A percentile compares a stretch with the other conserved stretches of the same genome.
Conservation (phyloP, 2,888 invertebrate species). For the Catocala fraxini region DNA sequence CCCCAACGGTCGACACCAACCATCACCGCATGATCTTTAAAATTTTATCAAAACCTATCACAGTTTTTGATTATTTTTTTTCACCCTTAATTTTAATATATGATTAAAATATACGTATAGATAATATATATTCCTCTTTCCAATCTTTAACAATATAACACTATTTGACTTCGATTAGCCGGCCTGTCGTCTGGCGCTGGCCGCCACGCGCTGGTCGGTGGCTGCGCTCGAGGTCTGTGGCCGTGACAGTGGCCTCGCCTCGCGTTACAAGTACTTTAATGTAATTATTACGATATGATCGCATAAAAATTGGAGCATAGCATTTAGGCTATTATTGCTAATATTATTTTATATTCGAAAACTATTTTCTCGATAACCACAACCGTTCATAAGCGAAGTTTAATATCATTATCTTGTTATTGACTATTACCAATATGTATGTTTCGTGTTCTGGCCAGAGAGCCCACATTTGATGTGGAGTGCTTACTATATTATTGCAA, state of each 20-base stretch:
- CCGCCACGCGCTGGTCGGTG: constrained; percentile 46
- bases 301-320: constrained; percentile 82
- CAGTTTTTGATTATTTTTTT: constrained; percentile 87
- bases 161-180: constrained; percentile 82
- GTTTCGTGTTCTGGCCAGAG: constrained; percentile 65
- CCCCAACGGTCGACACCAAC: constrained; percentile 52
- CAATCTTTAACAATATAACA: constrained; percentile 87
- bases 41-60: constrained; percentile 88
- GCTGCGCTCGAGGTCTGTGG: constrained; percentile 10
- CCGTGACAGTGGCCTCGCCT: constrained; percentile 49
- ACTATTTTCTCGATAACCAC: constrained; percentile 86
- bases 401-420: constrained; percentile 84
- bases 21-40: constrained; percentile 72
- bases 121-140: constrained; percentile 81
- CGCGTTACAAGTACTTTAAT: constrained; percentile 56
- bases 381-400: constrained; percentile 88
- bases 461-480: constrained; percentile 74
- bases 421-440: constrained; percentile 84
- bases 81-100: constrained; percentile 87
- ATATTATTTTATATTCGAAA: constrained; percentile 84
- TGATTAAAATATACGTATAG: constrained; percentile 87
- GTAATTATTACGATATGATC: constrained; percentile 81
- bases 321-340: constrained; percentile 87
- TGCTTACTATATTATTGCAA: constrained; percentile 76
- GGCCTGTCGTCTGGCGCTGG: constrained; percentile 50